Evolutionary conservation across 2,797 vertebrate genomes (phyloP), one percentile per base, ranked within the genome.

Genomic region (Cossypha caffra): DNA sequence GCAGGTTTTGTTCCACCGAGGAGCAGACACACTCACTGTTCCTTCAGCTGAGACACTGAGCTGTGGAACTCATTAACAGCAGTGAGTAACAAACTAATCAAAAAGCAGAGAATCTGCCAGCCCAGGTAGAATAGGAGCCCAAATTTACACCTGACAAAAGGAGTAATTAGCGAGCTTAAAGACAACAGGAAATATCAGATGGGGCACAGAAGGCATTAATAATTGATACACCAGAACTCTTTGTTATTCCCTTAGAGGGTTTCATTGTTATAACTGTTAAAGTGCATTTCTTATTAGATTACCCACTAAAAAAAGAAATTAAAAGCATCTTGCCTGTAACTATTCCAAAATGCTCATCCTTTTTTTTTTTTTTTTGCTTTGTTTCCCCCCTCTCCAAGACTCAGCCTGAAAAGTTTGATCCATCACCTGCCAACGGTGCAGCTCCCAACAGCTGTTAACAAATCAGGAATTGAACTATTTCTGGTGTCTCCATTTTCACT

Each of bases 101-200:
- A 94, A 96, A 96, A 88, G 23, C 72, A 93, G 81, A 73, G 93
- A 91, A 79, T 79, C 92, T 71, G 87, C 77, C 94, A 96, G 95
- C 96, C 95, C 95, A 96, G 96, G 97, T 95, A 96, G 96, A 94
- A 92, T 87, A 90, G 94, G 95, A 97, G 93, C 84, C 96, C 96
- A 94, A 96, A 94, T 94, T 95, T 95, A 94, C 93, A 97, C 96
- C 97, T 97, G 98, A 97, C 97, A 97, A 97, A 97, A 82, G 83
- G 86, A 94, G 94, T 96, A 96, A 98, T 98, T 97, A 97, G 96
- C 54, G 38, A 96, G 96, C 92, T 97, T 95, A 97, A 96, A 92
- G 88, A 97, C 97, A 97, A 96, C 88, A 97, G 95, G 91, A 88
- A 81, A 94, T 97, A 96, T 94, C 92, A 93, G 96, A 95, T 71